Conservation (phyloP, 2,888 invertebrate genomes). For the Lymantria monacha region DNA sequence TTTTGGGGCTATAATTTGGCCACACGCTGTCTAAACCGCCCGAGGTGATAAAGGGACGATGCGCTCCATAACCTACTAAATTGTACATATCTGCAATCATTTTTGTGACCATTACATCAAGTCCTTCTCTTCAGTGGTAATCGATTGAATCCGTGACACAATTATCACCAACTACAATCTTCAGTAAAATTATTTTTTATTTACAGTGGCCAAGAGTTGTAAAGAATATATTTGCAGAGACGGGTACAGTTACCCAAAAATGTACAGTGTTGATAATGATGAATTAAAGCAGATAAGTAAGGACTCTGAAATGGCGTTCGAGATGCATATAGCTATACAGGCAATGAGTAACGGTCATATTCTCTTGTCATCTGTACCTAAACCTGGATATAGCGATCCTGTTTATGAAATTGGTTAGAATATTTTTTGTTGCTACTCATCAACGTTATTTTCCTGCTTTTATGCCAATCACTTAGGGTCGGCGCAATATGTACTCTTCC, state of each 20-base stretch:
- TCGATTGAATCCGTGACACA: too few species aligned
- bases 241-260: conserved; percentile 83
- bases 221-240: conserved; percentile 68
- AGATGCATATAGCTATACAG: conserved; percentile 86
- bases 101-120: too few species aligned
- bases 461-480: too few species aligned
- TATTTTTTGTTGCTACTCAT: neutral
- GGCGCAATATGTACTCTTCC: too few species aligned
- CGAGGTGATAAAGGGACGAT: too few species aligned
- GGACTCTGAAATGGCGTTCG: conserved; percentile 51
- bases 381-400: conserved; percentile 69
- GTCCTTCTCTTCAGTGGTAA: too few species aligned
- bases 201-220: conserved; percentile 22
- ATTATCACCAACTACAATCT: too few species aligned
- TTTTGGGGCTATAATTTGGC: too few species aligned
- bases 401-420: conserved; percentile 86
- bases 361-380: conserved; percentile 79
- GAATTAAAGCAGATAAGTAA: conserved; percentile 39
- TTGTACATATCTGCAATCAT: too few species aligned
- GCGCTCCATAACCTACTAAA: too few species aligned
- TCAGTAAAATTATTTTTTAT: neutral
- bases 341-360: conserved; percentile 87
- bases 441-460: too few species aligned
- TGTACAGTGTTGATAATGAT: conserved; percentile 70
- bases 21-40: too few species aligned